Base-by-base conservation (phyloP, 2,888 invertebrate genomes). In the Eueremaeus valkanovi region DNA sequence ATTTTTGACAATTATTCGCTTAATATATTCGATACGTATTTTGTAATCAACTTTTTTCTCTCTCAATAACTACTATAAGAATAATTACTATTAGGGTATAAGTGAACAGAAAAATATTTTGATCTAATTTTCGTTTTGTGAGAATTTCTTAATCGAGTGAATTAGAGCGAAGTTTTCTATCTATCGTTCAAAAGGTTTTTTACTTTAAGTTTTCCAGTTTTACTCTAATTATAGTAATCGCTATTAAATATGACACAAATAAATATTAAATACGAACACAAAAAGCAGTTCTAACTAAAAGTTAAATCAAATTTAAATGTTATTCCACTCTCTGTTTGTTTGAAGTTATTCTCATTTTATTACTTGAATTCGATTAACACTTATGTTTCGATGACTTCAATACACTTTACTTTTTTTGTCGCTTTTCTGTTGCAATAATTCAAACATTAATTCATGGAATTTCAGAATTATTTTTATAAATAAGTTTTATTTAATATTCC, bases 221-320 rank as follows among this genome's bases (percentile, higher is more conserved):
- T 42, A 68, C 68, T 40, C 68, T 68, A 68, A 68, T 68, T 68
- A 68, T 68, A 68, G 68, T 68, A 61, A 61, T 40, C 40, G 36
- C 68, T 68, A 68, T 68, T 68, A 68, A 68, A 68, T 68, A 68
- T 68, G 68, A 68, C 68, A 68, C 42, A 68, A 68, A 68, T 68
- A 68, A 68, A 68, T 31, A 63, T 33, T 33, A 36, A 63, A 63
- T 58, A 27, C 27, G 21, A n/a, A 49, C 49, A 49, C 45, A 49
- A 49, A 49, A 49, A 49, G n/a, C 49, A 49, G 49, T 49, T 21
- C 49, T 49, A n/a, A n/a, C 21, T 49, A n/a, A 49, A 21, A 49
- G 49, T 49, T 21, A 49, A 49, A 49, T n/a, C 49, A 49, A n/a
- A n/a, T 49, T 49, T 8, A 45, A 49, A 45, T 45, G 45, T 45